Evolutionary conservation across 1,140 invertebrate species (phyloP), one percentile per base, ranked within the genome.

Genomic region (Drosophila lowei): DNA sequence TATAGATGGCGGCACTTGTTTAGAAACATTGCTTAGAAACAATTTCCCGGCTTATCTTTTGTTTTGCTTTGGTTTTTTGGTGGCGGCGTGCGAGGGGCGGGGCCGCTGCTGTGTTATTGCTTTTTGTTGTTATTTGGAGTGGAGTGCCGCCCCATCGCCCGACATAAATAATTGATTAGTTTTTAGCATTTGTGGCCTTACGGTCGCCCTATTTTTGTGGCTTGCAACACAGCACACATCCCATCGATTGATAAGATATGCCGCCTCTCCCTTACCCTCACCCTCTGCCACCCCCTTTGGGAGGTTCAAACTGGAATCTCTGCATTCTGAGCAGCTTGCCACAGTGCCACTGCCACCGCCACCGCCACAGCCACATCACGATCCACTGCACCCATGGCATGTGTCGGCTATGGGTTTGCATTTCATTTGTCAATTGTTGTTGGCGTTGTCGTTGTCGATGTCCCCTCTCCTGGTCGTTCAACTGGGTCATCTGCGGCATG

Each of bases 371-470:
- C 63, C 34, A 38, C 34, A 38, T 76, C 44, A 50, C 66, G 53
- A 65, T 42, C 65, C 73, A 77, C 59, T 77, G 74, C 66, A 77
- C 67, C 59, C 54, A 53, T 79, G 76, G 71, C 71, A 80, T 77
- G 67, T 72, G 78, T 77, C 72, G 60, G 56, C 18, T 74, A 30
- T 49, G 16, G 60, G 62, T 43, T 43, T 54, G 68, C 72, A 63
- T 72, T 81, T 80, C 72, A 81, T 73, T 81, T 72, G 67, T 77
- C 78, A 80, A 79, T 60, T 46, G 43, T 56, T 56, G 58, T 52
- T 52, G 55, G 23, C 30, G 30, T 28, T 23, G 6, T 7, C 21
- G 30, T 38, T 53, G 50, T 2, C 30, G 9, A 23, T 23, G 23
- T 8, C 30, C 11, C 34, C 34, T 11, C 34, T 5, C 28, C 11